Conservation (phyloP, 1,140 invertebrate genomes). For the Drosophila trapezifrons region DNA sequence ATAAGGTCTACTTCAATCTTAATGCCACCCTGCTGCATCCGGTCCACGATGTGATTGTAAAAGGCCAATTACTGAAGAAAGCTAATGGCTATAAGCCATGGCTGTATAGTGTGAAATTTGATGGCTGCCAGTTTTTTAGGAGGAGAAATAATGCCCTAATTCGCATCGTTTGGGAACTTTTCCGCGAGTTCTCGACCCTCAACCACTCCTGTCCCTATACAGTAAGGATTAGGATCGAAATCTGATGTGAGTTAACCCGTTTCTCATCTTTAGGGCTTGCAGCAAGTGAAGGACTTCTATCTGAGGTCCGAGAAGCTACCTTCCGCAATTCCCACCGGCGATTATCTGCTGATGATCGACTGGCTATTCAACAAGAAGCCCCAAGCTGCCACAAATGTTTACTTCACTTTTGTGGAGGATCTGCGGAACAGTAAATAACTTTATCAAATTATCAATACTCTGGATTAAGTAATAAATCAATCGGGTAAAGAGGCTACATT, state of each 20-base stretch:
- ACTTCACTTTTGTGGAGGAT: slow-evolving; percentile 53
- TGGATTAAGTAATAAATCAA: neutral
- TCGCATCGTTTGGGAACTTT: slow-evolving; percentile 43
- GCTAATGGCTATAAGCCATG: slow-evolving; percentile 65
- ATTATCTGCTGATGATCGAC: slow-evolving; percentile 47
- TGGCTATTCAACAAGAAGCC: slow-evolving; percentile 46
- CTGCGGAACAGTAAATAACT: slow-evolving; percentile 16
- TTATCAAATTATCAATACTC: neutral
- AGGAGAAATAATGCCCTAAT: slow-evolving; percentile 42
- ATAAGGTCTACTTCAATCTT: slow-evolving; percentile 47
- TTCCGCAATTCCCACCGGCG: slow-evolving; percentile 46
- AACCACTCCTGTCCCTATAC: slow-evolving; percentile 62
- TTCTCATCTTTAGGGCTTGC: slow-evolving; percentile 24
- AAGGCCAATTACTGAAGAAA: slow-evolving; percentile 41
- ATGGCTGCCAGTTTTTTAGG: slow-evolving; percentile 51
- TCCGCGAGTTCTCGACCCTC: slow-evolving; percentile 52
- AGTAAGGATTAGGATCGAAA: slow-evolving; percentile 4
- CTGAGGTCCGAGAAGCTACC: slow-evolving; percentile 43
- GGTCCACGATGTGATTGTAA: slow-evolving; percentile 34
- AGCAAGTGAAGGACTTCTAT: slow-evolving; percentile 56
- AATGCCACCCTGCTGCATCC: slow-evolving; percentile 44
- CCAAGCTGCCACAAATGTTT: slow-evolving; percentile 52
- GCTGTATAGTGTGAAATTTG: slow-evolving; percentile 46
- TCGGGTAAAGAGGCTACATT: neutral
- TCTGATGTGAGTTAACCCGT: too few species aligned